phyloP scores from a whole-genome alignment of 2,113 vertebrate species.

The Stigmatopora nigra region DNA sequence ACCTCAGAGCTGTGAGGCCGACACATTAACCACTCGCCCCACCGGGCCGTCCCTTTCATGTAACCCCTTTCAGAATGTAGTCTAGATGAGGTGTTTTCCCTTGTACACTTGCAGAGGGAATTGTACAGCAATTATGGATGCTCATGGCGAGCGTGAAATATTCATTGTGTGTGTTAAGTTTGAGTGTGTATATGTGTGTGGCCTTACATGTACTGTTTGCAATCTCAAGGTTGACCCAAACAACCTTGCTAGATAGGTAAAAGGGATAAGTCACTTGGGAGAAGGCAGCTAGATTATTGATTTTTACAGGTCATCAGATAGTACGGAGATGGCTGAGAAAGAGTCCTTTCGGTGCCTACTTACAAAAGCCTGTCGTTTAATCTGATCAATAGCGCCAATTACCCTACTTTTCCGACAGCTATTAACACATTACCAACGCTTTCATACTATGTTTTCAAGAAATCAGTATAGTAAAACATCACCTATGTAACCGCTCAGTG shows the following conservation, averaged over 20 bases:
- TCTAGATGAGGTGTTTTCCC: constrained; percentile 44
- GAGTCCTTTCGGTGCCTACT: constrained; percentile 51
- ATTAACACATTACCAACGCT: constrained; percentile 31
- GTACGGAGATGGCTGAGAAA: constrained; percentile 55
- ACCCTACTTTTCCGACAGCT: constrained; percentile 42
- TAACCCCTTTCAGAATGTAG: constrained; percentile 31
- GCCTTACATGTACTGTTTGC: constrained; percentile 21
- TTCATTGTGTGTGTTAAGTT: background rate
- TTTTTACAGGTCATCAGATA: constrained; percentile 65
- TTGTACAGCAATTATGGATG: constrained; percentile 37
- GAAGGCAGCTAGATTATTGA: constrained; percentile 54
- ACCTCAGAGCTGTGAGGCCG: too few relatives aligned
- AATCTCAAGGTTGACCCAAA: constrained; percentile 18
- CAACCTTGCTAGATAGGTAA: constrained; percentile 48
- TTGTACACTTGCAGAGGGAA: constrained; percentile 36
- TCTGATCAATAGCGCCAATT: constrained; percentile 65
- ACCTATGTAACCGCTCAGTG: constrained; percentile 11
- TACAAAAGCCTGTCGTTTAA: constrained; percentile 60
- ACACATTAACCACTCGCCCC: too few relatives aligned
- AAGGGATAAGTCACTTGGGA: constrained; percentile 59
- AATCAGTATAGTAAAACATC: constrained; percentile 20
- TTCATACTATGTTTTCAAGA: constrained; percentile 31
- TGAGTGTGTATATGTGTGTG: background rate
- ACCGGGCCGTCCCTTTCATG: too few relatives aligned
- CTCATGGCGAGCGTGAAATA: constrained; percentile 13